Percentiles rank a stretch among this genome's conserved stretches.
Evolutionary conservation across 2,888 invertebrate species (phyloP).

Genomic region (Dendrolimus houi): DNA sequence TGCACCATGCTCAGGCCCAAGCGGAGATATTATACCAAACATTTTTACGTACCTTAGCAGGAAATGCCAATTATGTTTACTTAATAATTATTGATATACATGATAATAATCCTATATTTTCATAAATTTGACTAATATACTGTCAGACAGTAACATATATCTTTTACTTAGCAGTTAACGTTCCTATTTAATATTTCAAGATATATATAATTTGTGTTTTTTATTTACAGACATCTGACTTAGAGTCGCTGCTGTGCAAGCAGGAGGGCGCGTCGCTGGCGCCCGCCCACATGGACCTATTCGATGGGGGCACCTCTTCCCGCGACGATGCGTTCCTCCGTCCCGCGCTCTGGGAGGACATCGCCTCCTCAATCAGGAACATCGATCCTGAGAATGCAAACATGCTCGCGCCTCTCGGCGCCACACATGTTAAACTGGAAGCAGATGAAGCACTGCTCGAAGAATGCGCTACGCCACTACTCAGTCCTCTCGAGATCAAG

Average conservation of each 20-base stretch:
- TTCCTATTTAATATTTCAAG: no score
- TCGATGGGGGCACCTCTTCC: slow-evolving; percentile 72
- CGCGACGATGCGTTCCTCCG: slow-evolving; percentile 91
- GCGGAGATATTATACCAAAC: slow-evolving; percentile 38
- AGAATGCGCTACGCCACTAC: slow-evolving; percentile 80
- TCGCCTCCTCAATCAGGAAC: slow-evolving; percentile 92
- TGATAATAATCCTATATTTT: no score
- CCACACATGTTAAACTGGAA: slow-evolving; percentile 87
- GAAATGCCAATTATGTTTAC: no score
- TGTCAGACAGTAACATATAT: no score
- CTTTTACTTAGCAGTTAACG: no score
- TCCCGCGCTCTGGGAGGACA: slow-evolving; percentile 94
- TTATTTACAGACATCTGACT: slow-evolving; percentile 82
- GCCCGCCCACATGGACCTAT: slow-evolving; percentile 77
- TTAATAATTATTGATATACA: no score
- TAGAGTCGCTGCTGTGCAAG: slow-evolving; percentile 87
- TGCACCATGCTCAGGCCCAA: slow-evolving; percentile 24
- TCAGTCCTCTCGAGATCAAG: slow-evolving; percentile 88
- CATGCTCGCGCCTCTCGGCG: slow-evolving; percentile 83
- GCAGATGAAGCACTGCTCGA: slow-evolving; percentile 78
- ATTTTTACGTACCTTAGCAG: no score
- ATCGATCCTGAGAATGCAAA: slow-evolving; percentile 93
- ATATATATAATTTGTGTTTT: not conserved
- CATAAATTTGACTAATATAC: no score
- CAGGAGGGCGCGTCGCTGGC: slow-evolving; percentile 81